Base-by-base conservation (phyloP, 2,113 vertebrate species). In the Alouatta palliata region DNA sequence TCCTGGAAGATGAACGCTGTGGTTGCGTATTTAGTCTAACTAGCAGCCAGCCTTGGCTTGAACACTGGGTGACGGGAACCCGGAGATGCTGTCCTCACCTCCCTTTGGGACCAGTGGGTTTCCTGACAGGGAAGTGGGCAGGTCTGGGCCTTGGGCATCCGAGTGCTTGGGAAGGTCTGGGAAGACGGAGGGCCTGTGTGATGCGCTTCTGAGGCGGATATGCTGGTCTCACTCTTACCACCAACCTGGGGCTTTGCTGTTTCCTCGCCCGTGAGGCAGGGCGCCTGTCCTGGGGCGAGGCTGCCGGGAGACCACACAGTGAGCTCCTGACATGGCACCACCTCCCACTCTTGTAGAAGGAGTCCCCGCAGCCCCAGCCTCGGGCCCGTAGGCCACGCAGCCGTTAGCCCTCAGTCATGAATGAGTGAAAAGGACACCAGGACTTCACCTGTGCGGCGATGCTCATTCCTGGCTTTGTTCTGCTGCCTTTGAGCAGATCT, bases 341-440 rank as follows among this genome's bases (percentile, higher is more conserved):
- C 5, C 5, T 19, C 17, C 70, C 45, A 7, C 6, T 12, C 16
- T 12, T 2, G 3, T 12, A 6, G 8, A 23, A 17, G 40, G 58
- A 82, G 19, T 71, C 17, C 8, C 19, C 1, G 56, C 32, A n/a
- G 66, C 49, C 19, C 25, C 8, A 49, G 40, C 30, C 4, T 14
- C 1, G 0, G 27, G 43, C 52, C 35, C 21, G 4, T 19, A 9
- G 3, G 21, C 58, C 7, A 0, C 0, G 2, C 9, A 19, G 27
- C 27, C 12, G 8, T 43, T 20, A 27, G 66, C 2, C 6, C n/a
- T 70, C 8, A 2, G n/a, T 52, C 32, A 0, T 14, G 12, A 37
- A 23, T 0, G 0, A 5, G 0, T 2, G 1, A 14, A 40, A 9
- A 5, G 13, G 45, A 52, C 4, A 6, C 8, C 58, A 3, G n/a